These are phyloP conservation scores for Prionace glauca DNA, from an alignment of 2,797 vertebrate genomes.

Conservation along the genomic window DNA sequence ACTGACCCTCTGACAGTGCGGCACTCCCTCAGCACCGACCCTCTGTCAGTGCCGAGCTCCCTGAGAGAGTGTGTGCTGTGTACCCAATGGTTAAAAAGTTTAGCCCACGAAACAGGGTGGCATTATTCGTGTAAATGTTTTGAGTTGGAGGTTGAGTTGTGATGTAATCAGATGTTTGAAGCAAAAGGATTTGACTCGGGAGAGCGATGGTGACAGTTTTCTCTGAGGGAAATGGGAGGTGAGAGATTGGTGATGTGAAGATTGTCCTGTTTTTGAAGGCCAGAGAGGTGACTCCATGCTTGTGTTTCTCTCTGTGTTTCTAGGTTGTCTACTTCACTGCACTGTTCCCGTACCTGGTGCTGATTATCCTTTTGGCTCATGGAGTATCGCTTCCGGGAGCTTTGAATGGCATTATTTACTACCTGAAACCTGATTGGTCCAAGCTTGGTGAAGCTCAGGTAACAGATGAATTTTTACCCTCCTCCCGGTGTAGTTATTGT, in stretches of 20 bases:
- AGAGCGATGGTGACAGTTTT: too few relatives aligned
- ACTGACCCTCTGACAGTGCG: too few relatives aligned
- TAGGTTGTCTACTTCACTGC: constrained; percentile 78
- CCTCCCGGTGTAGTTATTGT: too few relatives aligned
- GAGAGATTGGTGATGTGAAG: too few relatives aligned
- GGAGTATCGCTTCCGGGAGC: constrained; percentile 70
- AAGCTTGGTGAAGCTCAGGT: constrained; percentile 75
- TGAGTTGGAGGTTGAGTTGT: neutral
- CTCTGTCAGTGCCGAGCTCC: neutral
- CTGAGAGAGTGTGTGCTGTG: neutral
- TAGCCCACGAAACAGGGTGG: too few relatives aligned
- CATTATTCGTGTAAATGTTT: neutral
- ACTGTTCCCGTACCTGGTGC: constrained; percentile 70
- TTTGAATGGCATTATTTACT: constrained; percentile 69
- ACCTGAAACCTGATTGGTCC: constrained; percentile 75
- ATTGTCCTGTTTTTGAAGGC: too few relatives aligned
- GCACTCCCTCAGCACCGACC: neutral
- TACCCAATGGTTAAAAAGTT: too few relatives aligned
- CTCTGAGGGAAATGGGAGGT: too few relatives aligned
- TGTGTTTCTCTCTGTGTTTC: neutral
- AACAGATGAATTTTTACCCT: neutral
- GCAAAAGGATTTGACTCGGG: neutral
- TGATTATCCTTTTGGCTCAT: constrained; percentile 68
- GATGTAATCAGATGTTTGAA: neutral
- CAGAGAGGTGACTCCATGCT: neutral